A percentile compares a stretch with the other conserved stretches of the same genome.
Conservation (phyloP, 2,797 vertebrate genomes). For the Coregonus suidteri region DNA sequence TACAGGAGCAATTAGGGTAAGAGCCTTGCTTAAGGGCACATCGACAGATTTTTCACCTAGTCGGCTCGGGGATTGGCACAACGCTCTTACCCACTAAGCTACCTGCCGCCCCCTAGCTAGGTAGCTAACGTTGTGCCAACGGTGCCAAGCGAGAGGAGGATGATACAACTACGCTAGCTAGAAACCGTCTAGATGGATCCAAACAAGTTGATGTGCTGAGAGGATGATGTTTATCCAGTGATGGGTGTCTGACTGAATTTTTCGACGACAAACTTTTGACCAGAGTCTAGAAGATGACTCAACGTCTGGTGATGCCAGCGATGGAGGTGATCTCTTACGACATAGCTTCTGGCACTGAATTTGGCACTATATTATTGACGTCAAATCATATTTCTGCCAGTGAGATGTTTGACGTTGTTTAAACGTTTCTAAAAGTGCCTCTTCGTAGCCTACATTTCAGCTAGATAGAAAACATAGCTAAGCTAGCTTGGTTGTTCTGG, state of each 20-base stretch:
- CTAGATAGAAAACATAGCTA: slow-evolving; percentile 36
- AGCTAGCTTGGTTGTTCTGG: slow-evolving; percentile 19
- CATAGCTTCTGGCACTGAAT: slow-evolving; percentile 54
- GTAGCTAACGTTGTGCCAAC: not conserved
- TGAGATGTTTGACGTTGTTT: slow-evolving; percentile 10
- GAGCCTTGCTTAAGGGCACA: no score
- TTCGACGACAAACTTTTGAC: not conserved
- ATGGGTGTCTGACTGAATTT: slow-evolving; percentile 11
- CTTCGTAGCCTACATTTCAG: slow-evolving; percentile 41
- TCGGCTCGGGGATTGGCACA: no score
- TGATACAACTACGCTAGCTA: slow-evolving; percentile 23
- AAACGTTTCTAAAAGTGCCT: slow-evolving; percentile 28
- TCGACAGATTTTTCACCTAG: no score
- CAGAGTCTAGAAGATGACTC: slow-evolving; percentile 28
- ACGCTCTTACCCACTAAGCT: no score
- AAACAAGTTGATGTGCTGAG: slow-evolving; percentile 11
- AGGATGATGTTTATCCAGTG: not conserved
- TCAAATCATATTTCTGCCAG: slow-evolving; percentile 16
- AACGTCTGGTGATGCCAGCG: slow-evolving; percentile 52
- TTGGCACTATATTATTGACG: not conserved
- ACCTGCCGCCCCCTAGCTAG: not conserved
- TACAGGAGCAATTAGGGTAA: no score
- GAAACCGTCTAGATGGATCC: slow-evolving; percentile 37
- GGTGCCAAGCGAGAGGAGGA: slow-evolving; percentile 59
- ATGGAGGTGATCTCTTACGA: slow-evolving; percentile 67